Conservation (phyloP, 2,113 vertebrate genomes). For the Heterotis niloticus region DNA sequence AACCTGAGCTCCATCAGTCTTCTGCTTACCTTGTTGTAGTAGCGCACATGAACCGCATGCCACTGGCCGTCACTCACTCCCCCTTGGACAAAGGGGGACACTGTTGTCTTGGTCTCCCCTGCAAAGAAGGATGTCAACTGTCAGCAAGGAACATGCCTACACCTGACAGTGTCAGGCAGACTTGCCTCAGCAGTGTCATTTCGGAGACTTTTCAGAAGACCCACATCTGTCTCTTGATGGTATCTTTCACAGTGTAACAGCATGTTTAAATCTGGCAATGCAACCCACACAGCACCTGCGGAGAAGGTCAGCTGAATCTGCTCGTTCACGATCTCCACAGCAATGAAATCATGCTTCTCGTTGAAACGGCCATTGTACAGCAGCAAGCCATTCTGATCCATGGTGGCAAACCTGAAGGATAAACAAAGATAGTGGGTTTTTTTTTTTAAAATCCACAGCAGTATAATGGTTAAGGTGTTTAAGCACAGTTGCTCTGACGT, state of each 20-base stretch:
- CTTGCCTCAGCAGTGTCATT: not conserved
- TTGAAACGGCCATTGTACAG: slow-evolving; percentile 95
- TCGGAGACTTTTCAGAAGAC: too few species aligned
- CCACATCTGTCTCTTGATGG: too few species aligned
- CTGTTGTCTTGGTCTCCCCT: slow-evolving; percentile 85
- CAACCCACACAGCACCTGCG: slow-evolving; percentile 66
- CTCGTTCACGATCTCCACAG: slow-evolving; percentile 83
- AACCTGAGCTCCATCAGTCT: not conserved
- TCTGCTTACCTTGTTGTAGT: slow-evolving; percentile 83
- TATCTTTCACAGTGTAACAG: too few species aligned
- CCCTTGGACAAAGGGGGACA: slow-evolving; percentile 75
- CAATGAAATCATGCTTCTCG: slow-evolving; percentile 89
- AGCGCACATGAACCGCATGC: slow-evolving; percentile 82
- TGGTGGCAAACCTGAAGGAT: slow-evolving; percentile 80
- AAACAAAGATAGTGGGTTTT: not conserved
- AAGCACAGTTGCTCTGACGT: too few species aligned
- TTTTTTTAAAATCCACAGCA: not conserved
- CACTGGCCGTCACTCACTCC: slow-evolving; percentile 91
- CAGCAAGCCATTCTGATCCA: slow-evolving; percentile 76
- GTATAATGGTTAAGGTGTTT: not conserved
- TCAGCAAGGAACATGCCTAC: not conserved
- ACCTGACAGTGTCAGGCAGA: not conserved
- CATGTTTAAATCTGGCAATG: too few species aligned
- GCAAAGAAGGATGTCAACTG: slow-evolving; percentile 22
- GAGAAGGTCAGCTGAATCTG: slow-evolving; percentile 95